These are phyloP conservation scores for Drosophila mayri DNA, from an alignment of 1,140 invertebrate genomes.

Conservation along the genomic window DNA sequence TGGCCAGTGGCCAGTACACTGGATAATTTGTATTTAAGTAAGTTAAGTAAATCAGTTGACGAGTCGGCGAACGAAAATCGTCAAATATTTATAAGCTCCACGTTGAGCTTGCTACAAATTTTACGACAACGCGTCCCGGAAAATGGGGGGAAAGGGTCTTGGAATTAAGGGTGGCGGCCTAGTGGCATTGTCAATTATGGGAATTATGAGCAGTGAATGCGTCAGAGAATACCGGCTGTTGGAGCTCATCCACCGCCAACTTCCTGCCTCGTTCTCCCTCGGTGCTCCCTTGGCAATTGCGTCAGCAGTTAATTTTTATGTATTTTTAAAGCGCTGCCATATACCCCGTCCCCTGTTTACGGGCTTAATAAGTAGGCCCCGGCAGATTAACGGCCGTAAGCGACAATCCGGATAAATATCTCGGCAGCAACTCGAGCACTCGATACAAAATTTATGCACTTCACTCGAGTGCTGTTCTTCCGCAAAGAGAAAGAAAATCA, in stretches of 20 bases:
- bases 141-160: conserved; percentile 14
- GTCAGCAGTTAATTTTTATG: conserved; percentile 80
- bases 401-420: conserved; percentile 59
- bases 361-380: conserved; percentile 65
- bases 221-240: conserved; percentile 44
- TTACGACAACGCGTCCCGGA: conserved; percentile 36
- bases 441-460: conserved; percentile 59
- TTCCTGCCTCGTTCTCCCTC: neutral
- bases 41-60: conserved; percentile 75
- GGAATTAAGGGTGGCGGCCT: conserved; percentile 26
- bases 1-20: conserved; percentile 22
- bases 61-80: conserved; percentile 40
- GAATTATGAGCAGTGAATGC: conserved; percentile 59
- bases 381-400: conserved; percentile 60
- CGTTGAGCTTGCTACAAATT: conserved; percentile 51
- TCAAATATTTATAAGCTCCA: conserved; percentile 76
- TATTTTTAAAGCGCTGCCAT: conserved; percentile 70
- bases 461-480: conserved; percentile 29
- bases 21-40: conserved; percentile 72
- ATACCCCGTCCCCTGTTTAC: conserved; percentile 15
- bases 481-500: conserved; percentile 15
- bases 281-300: conserved; percentile 54
- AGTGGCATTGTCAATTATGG: conserved; percentile 57
- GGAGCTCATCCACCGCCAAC: conserved; percentile 33
- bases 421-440: conserved; percentile 12